phyloP scores from a whole-genome alignment of 37 sponge, comb jelly and placozoan genomes.

The Halichondria panicea region DNA sequence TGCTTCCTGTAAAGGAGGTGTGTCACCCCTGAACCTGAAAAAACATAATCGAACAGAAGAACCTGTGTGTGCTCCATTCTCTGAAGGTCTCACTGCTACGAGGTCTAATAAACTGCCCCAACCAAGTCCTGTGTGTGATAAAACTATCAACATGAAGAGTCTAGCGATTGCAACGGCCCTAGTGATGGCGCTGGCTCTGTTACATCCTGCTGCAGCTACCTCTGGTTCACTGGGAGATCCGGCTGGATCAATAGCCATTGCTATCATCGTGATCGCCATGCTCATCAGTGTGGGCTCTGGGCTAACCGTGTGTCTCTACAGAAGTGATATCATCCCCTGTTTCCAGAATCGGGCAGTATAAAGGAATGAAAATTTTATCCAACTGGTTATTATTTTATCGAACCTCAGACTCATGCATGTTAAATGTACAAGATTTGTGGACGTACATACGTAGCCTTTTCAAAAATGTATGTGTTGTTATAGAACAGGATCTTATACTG shows the following conservation, averaged over 20 bases:
- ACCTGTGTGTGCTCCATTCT: background rate
- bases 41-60: too few species aligned
- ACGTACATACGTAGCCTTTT: background rate
- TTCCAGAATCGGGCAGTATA: background rate
- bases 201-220: conserved; percentile 14
- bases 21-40: background rate
- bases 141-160: conserved; percentile 7
- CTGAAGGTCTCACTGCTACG: background rate
- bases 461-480: background rate
- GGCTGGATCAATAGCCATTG: conserved; percentile 62
- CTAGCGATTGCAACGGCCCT: conserved; percentile 1
- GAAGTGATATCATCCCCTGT: conserved; percentile 46
- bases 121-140: background rate
- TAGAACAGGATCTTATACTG: background rate
- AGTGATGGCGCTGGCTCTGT: conserved; percentile 10
- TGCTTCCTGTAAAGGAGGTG: background rate
- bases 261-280: conserved; percentile 28
- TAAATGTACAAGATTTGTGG: background rate
- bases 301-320: conserved; percentile 55
- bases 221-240: conserved; percentile 59
- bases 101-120: background rate
- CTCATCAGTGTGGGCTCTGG: conserved; percentile 47
- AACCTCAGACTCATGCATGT: background rate
- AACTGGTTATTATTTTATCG: too few species aligned
- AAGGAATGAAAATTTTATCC: background rate